Base-by-base conservation (phyloP, 2,888 invertebrate genomes). In the Sesamia inferens region DNA sequence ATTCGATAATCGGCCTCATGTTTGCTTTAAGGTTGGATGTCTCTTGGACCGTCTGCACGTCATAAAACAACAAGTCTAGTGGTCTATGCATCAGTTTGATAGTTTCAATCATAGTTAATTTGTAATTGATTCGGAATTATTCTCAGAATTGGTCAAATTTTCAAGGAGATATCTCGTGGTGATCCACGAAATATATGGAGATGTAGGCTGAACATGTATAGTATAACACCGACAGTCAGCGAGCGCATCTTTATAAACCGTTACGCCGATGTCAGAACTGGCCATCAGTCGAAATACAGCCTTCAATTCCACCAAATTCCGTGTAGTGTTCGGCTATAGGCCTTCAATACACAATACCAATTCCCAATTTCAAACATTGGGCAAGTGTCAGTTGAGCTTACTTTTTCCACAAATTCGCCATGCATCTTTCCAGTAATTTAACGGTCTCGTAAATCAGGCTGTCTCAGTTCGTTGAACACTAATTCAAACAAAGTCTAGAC, bases 401-500 rank as follows among this genome's bases (percentile, higher is more conserved):
- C 67, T 47, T 79, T 82, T 69, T 78, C 64, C 47, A 79, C 68
- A 68, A 75, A 80, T 81, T 69, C 74, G 68, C 83, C 70, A 71
- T 84, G 70, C 57, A 77, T 83, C 68, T 79, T 81, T 79, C 76
- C 71, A 82, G 79, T 76, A 86, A 85, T 86, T 86, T 86, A 84
- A 80, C 81, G 78, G 85, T 86, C 84, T 83, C 82, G 85, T 89
- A 88, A 89, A 90, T 90, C 87, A 85, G 87, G 86, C 85, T 85
- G 89, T 89, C 87, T 87, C 89, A 86, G 90, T 91, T 90, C 90
- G 91, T 89, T 91, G 90, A 91, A 90, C 91, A 90, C 88, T 89
- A 90, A 90, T 91, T 91, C 87, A 84, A 88, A 90, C 91, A 85
- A 88, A 90, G 93, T 93, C 93, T 93, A 93, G 93, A 93, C 93